Evolutionary conservation across 2,113 vertebrate species (phyloP).

Genomic region (Ptilorrhoa leucosticta): DNA sequence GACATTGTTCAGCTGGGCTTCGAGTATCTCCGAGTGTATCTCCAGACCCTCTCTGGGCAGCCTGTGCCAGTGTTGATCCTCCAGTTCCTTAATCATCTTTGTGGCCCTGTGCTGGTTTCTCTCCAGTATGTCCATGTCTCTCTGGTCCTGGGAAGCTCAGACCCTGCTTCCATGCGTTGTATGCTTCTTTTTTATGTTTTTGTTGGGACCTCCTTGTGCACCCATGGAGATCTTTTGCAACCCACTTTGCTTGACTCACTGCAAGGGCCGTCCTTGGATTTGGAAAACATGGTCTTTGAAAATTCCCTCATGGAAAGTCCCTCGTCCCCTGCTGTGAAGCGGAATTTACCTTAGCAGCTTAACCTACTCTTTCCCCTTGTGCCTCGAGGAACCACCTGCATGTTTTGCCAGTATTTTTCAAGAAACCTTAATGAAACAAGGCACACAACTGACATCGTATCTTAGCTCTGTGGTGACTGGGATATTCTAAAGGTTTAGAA

Average conservation of each 20-base stretch:
- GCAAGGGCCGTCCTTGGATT: neutral
- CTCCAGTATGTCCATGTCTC: no score
- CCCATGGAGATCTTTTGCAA: neutral
- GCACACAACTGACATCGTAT: neutral
- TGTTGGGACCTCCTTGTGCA: neutral
- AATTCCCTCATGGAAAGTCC: neutral
- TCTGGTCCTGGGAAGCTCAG: neutral
- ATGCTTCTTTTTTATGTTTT: neutral
- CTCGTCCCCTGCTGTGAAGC: neutral
- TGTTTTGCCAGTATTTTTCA: neutral
- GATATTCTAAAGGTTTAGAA: neutral
- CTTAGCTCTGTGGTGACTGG: neutral
- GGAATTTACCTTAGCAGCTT: neutral
- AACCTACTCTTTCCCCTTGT: neutral
- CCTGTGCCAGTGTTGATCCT: neutral
- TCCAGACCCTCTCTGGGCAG: neutral
- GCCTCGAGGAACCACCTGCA: neutral
- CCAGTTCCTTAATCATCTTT: neutral
- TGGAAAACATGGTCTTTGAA: neutral
- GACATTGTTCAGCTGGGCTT: neutral
- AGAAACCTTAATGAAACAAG: neutral
- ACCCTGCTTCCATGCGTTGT: accelerated
- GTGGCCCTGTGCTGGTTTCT: neutral
- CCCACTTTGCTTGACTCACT: neutral
- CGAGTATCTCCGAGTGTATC: neutral